Percentiles rank a stretch among this genome's conserved stretches.
These are phyloP conservation scores for Ashinkailepas kermadecensis DNA, from an alignment of 2,888 invertebrate species.

Conservation along the genomic window DNA sequence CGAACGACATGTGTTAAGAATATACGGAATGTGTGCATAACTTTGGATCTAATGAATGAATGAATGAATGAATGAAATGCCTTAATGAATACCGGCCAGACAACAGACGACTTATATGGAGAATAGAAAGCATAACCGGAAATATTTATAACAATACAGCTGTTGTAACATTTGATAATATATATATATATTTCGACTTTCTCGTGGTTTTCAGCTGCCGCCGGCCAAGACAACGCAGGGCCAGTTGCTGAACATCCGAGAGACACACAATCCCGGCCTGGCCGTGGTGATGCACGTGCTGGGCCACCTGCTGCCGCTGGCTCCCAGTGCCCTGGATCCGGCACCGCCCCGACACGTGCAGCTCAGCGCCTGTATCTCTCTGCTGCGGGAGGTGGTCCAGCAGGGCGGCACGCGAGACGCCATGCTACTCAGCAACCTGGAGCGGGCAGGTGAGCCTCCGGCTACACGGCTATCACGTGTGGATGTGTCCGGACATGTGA, in stretches of 20 bases:
- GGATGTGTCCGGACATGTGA: too few relatives aligned
- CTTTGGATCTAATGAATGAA: too few relatives aligned
- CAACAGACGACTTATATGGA: too few relatives aligned
- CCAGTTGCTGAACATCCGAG: neutral
- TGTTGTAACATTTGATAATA: too few relatives aligned
- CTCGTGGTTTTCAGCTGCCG: neutral
- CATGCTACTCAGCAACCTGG: conserved; percentile 11
- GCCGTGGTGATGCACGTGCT: conserved; percentile 7
- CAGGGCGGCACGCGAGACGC: neutral
- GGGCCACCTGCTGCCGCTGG: neutral
- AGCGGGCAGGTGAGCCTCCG: neutral
- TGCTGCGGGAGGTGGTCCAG: conserved; percentile 3
- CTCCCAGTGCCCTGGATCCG: neutral
- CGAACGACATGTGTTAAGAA: too few relatives aligned
- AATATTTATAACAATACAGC: too few relatives aligned
- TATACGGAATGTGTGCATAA: too few relatives aligned
- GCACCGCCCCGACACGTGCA: conserved; percentile 7
- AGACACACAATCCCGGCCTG: conserved; percentile 11
- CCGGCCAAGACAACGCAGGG: neutral
- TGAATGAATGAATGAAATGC: too few relatives aligned
- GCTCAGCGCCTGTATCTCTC: neutral
- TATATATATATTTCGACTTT: too few relatives aligned
- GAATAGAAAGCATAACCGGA: too few relatives aligned
- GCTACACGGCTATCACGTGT: neutral
- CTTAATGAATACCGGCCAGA: too few relatives aligned